A percentile compares a stretch with the other conserved stretches of the same genome.
These are phyloP conservation scores for Anagyrus pseudococci DNA, from an alignment of 2,888 invertebrate genomes.

Conservation along the genomic window DNA sequence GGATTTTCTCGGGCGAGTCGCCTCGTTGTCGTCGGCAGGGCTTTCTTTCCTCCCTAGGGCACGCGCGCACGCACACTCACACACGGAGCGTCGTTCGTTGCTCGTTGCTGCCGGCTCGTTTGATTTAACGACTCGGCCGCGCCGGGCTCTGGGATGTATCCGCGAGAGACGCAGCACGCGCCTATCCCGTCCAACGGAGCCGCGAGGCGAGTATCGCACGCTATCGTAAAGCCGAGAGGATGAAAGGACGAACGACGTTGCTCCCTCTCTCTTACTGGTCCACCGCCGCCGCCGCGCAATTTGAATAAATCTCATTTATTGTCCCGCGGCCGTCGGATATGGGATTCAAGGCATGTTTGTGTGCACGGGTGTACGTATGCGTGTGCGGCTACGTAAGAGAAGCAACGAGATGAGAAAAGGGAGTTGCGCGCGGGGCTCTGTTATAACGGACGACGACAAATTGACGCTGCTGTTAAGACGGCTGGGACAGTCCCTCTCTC, in stretches of 20 bases:
- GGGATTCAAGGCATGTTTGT: constrained; percentile 23
- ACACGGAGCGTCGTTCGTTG: constrained; percentile 9
- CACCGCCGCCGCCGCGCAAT: constrained; percentile 24
- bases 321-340: constrained; percentile 31
- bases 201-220: background rate
- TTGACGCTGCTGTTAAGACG: constrained; percentile 19
- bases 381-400: no score
- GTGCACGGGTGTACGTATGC: background rate
- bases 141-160: background rate
- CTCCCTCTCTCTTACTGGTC: background rate
- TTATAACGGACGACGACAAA: constrained; percentile 25
- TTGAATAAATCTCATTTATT: constrained; percentile 40
- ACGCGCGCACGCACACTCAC: background rate
- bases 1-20: constrained; percentile 14
- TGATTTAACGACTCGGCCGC: constrained; percentile 34
- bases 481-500: no score
- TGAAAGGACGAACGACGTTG: background rate
- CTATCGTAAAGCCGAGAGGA: constrained; percentile 15
- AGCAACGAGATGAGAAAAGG: constrained; percentile 34
- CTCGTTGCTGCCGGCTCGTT: constrained; percentile 27
- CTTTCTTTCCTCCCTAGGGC: constrained; percentile 7
- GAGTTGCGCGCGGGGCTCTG: background rate
- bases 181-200: background rate
- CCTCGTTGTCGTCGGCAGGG: background rate
- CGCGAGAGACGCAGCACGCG: constrained; percentile 6